Evolutionary conservation across 2,113 vertebrate genomes (phyloP).

Genomic region (Tympanuchus pallidicinctus): DNA sequence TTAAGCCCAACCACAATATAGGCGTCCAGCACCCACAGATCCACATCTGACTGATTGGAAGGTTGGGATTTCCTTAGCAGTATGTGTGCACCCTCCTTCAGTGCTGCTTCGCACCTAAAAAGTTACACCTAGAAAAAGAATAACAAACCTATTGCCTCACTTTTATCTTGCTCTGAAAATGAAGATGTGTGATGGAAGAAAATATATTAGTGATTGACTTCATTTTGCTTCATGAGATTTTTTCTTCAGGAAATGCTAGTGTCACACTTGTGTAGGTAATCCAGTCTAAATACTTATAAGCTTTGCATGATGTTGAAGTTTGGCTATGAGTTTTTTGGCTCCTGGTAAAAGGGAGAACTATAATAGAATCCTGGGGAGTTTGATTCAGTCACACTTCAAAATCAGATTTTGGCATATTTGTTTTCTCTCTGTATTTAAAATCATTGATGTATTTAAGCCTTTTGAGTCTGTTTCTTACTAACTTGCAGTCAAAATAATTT

Average conservation of each 20-base stretch:
- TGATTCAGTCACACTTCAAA: background rate
- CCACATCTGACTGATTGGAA: background rate
- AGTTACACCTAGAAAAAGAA: background rate
- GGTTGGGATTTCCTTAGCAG: background rate
- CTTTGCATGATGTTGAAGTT: background rate
- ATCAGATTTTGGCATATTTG: constrained; percentile 5
- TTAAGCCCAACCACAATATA: too few species aligned
- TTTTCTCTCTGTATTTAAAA: constrained; percentile 9
- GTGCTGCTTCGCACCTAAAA: background rate
- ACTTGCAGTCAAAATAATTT: constrained; percentile 11
- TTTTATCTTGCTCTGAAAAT: background rate
- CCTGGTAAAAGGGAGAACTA: background rate
- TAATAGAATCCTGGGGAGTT: background rate
- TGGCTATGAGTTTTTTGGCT: background rate
- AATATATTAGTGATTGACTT: background rate
- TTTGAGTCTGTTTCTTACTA: constrained; percentile 2
- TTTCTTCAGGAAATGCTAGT: background rate
- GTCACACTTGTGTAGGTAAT: background rate
- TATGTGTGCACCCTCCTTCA: background rate
- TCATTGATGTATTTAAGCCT: constrained; percentile 13
- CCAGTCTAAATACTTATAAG: background rate
- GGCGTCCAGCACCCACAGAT: background rate
- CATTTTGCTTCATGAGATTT: background rate
- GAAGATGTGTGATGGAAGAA: background rate
- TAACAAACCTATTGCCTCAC: background rate